phyloP scores from a whole-genome alignment of 2,797 vertebrate species.

The Onychomys arenicola region DNA sequence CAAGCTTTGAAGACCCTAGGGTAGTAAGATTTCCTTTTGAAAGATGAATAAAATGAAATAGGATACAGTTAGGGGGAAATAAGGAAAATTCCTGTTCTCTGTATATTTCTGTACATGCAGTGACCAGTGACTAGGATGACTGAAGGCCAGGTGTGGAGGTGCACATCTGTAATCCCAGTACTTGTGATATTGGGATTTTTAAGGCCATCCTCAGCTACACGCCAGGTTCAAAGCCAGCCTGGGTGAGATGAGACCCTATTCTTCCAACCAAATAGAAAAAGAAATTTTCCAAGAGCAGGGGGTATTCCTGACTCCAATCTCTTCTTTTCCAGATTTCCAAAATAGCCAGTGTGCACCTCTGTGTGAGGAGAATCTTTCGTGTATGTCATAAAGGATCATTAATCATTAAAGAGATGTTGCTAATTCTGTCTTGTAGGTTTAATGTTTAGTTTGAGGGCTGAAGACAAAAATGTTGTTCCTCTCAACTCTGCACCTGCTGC shows the following conservation, averaged over 20 bases:
- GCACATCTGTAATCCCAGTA: background rate
- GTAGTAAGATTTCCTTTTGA: background rate
- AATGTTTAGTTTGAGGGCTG: background rate
- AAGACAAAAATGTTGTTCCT: background rate
- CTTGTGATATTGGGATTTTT: background rate
- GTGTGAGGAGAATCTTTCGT: background rate
- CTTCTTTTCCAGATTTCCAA: background rate
- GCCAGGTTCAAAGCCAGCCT: background rate
- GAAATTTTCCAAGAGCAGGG: background rate
- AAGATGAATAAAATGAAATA: background rate
- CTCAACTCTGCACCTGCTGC: background rate
- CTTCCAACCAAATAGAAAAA: background rate
- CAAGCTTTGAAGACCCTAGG: background rate
- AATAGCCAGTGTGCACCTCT: background rate
- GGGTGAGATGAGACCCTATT: background rate
- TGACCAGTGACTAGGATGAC: background rate
- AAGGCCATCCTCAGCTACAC: background rate
- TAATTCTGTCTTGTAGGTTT: background rate
- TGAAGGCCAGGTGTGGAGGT: background rate
- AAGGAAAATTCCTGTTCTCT: background rate
- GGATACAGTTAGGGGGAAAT: background rate
- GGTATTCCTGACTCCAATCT: accelerated
- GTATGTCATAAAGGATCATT: background rate
- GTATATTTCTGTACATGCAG: background rate
- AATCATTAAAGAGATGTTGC: slow-evolving; percentile 56